Percentiles rank a stretch among this genome's conserved stretches.
Evolutionary conservation across 2,888 invertebrate species (phyloP).

Genomic region (Barypeithes pellucidus): DNA sequence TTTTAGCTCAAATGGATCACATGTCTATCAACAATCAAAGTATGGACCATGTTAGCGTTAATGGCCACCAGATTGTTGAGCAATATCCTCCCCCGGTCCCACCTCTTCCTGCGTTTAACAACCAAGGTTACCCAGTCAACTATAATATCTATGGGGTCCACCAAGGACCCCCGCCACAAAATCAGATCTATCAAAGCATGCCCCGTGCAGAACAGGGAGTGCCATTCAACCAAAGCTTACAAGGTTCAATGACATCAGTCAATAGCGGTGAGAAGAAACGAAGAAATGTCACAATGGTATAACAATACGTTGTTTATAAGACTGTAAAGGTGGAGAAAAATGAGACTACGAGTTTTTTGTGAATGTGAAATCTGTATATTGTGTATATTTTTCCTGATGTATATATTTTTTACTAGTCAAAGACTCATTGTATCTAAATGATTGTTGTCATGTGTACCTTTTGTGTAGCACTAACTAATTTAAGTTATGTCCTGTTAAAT

Average conservation of each 20-base stretch:
- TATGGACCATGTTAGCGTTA: slow-evolving; percentile 66
- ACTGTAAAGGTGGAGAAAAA: slow-evolving; percentile 60
- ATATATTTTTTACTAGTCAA: slow-evolving; percentile 56
- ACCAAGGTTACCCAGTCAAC: slow-evolving; percentile 68
- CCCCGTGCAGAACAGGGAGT: slow-evolving; percentile 67
- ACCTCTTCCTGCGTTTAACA: slow-evolving; percentile 71
- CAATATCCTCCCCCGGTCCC: slow-evolving; percentile 73
- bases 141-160: slow-evolving; percentile 71
- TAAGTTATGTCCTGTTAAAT: not conserved
- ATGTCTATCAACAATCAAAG: slow-evolving; percentile 67
- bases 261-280: slow-evolving; percentile 74
- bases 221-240: slow-evolving; percentile 72
- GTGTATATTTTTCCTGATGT: slow-evolving; percentile 47
- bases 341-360: slow-evolving; percentile 52
- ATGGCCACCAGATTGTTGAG: slow-evolving; percentile 65
- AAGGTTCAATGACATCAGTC: slow-evolving; percentile 75
- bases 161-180: slow-evolving; percentile 62
- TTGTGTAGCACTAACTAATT: slow-evolving; percentile 6
- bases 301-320: slow-evolving; percentile 67
- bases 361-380: slow-evolving; percentile 41
- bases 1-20: slow-evolving; percentile 66
- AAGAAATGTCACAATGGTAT: slow-evolving; percentile 77
- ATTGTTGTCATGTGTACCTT: slow-evolving; percentile 10
- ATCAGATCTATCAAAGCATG: slow-evolving; percentile 69
- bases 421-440: slow-evolving; percentile 3